These are phyloP conservation scores for Bombus breviceps DNA, from an alignment of 1,140 invertebrate species.

Conservation along the genomic window DNA sequence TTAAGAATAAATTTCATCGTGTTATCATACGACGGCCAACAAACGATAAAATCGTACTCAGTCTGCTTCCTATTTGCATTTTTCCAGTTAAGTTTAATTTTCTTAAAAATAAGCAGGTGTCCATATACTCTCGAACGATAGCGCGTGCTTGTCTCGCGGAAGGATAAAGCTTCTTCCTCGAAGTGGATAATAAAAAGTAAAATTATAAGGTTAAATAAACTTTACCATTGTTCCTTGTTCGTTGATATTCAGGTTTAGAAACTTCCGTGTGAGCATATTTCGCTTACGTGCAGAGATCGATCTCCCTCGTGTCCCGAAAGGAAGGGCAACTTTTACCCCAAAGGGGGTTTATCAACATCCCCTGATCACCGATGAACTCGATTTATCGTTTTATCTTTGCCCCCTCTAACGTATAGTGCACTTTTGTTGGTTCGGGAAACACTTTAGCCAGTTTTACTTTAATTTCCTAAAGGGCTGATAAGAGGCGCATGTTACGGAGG, in stretches of 20 bases:
- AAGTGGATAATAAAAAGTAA: conserved; percentile 44
- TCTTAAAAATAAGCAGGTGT: not conserved
- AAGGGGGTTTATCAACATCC: too few species aligned
- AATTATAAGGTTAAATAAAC: conserved; percentile 24
- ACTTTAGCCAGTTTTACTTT: too few species aligned
- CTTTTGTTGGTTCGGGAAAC: not conserved
- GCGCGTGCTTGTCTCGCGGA: too few species aligned
- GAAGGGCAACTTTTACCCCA: not conserved
- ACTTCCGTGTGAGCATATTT: conserved; percentile 23
- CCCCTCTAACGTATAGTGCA: not conserved
- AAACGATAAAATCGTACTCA: too few species aligned
- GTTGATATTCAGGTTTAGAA: not conserved
- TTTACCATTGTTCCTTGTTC: not conserved
- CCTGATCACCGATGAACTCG: not conserved
- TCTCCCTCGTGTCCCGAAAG: not conserved
- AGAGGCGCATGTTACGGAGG: not conserved
- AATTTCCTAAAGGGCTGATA: conserved; percentile 1
- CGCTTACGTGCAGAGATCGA: not conserved
- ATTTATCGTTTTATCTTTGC: not conserved
- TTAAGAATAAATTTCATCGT: too few species aligned
- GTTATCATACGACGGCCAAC: too few species aligned
- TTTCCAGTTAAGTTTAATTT: not conserved
- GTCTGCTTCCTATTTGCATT: too few species aligned
- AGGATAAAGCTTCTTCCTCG: not conserved
- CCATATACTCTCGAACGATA: too few species aligned